phyloP scores from a whole-genome alignment of 2,888 invertebrate species.

The Mongoloraphidia duomilia region DNA sequence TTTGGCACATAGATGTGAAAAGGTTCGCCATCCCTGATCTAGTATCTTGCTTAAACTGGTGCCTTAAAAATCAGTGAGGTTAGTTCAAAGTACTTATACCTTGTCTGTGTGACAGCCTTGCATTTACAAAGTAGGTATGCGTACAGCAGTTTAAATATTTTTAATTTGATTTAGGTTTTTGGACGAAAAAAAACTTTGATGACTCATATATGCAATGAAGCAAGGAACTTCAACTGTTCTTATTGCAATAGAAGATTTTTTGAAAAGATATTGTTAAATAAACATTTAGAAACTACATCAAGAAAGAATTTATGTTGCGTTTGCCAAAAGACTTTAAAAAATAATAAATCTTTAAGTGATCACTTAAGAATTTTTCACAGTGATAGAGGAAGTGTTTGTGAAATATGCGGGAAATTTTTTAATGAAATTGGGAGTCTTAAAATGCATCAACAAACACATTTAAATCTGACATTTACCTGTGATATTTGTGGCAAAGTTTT shows the following conservation, averaged over 20 bases:
- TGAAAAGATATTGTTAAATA: conserved; percentile 30
- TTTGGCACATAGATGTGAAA: too few relatives aligned
- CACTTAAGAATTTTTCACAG: conserved; percentile 18
- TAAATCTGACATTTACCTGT: conserved; percentile 18
- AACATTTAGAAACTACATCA: conserved; percentile 32
- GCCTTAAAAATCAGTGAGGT: too few relatives aligned
- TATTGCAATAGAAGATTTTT: conserved; percentile 29
- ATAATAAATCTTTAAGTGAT: conserved; percentile 18
- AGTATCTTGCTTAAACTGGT: too few relatives aligned
- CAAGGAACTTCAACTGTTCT: conserved; percentile 19
- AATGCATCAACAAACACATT: conserved; percentile 30
- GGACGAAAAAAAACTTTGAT: conserved; percentile 29
- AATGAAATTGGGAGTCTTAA: conserved; percentile 28
- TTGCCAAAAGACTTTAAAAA: conserved; percentile 21
- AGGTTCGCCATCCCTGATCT: too few relatives aligned
- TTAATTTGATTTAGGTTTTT: conserved; percentile 24
- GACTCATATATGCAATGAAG: conserved; percentile 23
- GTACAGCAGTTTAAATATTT: too few relatives aligned
- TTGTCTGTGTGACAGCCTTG: too few relatives aligned
- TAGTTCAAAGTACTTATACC: too few relatives aligned
- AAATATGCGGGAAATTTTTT: conserved; percentile 32
- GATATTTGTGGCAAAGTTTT: conserved; percentile 19
- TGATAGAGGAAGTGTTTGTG: conserved; percentile 24
- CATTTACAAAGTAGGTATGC: too few relatives aligned
- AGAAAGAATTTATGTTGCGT: conserved; percentile 19